Evolutionary conservation across 1,140 invertebrate species (phyloP).

Genomic region (Tyrophagus putrescentiae): DNA sequence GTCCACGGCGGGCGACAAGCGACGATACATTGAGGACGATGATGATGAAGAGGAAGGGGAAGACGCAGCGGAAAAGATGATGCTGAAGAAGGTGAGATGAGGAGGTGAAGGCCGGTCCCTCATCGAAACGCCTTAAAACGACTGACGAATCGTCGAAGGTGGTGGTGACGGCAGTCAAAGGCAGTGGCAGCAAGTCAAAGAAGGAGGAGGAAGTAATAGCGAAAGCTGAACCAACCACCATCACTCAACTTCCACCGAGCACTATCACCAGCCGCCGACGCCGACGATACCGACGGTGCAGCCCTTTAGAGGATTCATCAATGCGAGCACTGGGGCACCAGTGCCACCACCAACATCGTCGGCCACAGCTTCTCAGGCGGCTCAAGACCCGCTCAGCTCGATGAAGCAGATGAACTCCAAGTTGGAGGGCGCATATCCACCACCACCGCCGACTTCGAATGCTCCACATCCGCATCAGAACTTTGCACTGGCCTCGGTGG

Average conservation of each 20-base stretch:
- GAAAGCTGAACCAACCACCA: constrained; percentile 3
- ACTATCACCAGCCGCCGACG: too few species aligned
- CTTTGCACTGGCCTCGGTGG: not conserved
- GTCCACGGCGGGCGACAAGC: constrained; percentile 38
- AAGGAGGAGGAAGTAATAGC: not conserved
- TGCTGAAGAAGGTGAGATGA: constrained; percentile 24
- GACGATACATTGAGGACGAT: constrained; percentile 44
- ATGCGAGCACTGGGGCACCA: not conserved
- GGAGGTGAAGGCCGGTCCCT: constrained; percentile 20
- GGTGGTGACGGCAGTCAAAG: not conserved
- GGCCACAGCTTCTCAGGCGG: not conserved
- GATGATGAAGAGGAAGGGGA: constrained; percentile 29
- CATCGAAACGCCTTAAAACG: constrained; percentile 2
- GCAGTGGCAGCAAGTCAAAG: constrained; percentile 5
- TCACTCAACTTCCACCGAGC: too few species aligned
- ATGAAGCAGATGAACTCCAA: constrained; percentile 13
- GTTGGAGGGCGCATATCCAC: constrained; percentile 5
- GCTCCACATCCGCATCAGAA: not conserved
- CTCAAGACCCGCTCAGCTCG: not conserved
- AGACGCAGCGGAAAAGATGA: too few species aligned
- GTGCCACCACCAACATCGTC: not conserved
- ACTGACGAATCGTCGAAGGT: not conserved
- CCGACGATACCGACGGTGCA: not conserved
- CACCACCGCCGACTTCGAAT: not conserved
- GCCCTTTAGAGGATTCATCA: too few species aligned